Conservation (phyloP, 2,113 vertebrate genomes). For the Fregetta grallaria region DNA sequence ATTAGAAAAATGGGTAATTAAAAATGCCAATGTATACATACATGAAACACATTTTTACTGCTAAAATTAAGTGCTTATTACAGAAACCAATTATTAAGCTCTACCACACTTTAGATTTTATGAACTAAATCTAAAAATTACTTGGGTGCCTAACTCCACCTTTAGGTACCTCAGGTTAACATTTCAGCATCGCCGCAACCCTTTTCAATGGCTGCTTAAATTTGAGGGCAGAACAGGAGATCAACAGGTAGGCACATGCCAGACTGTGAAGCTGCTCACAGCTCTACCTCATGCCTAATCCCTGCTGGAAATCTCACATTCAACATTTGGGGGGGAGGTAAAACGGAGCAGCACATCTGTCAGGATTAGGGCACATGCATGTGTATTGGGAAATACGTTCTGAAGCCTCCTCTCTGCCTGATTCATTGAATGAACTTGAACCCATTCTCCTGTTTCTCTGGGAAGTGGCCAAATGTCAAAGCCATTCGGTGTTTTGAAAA, state of each 20-base stretch:
- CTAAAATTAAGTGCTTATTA: slow-evolving; percentile 26
- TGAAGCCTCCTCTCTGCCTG: neutral
- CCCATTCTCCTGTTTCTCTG: neutral
- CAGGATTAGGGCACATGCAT: neutral
- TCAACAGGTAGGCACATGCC: neutral
- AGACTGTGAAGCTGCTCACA: neutral
- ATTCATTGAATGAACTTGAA: slow-evolving; percentile 20
- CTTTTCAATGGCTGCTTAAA: neutral
- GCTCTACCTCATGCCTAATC: neutral
- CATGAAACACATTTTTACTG: slow-evolving; percentile 29
- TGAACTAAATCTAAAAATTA: neutral
- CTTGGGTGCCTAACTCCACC: neutral
- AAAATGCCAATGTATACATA: slow-evolving; percentile 23
- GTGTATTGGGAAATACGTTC: neutral
- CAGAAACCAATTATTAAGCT: slow-evolving; percentile 7
- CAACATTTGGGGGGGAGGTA: neutral
- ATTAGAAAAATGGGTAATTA: slow-evolving; percentile 33
- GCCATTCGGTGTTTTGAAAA: neutral
- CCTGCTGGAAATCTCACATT: neutral
- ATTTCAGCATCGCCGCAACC: neutral
- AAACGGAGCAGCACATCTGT: neutral
- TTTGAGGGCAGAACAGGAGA: neutral
- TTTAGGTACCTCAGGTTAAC: neutral
- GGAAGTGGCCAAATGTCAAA: slow-evolving; percentile 12
- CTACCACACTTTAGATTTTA: neutral